Percentiles rank a stretch among this genome's conserved stretches.
phyloP scores from a whole-genome alignment of 2,888 invertebrate species.

The Adelphocoris suturalis region DNA sequence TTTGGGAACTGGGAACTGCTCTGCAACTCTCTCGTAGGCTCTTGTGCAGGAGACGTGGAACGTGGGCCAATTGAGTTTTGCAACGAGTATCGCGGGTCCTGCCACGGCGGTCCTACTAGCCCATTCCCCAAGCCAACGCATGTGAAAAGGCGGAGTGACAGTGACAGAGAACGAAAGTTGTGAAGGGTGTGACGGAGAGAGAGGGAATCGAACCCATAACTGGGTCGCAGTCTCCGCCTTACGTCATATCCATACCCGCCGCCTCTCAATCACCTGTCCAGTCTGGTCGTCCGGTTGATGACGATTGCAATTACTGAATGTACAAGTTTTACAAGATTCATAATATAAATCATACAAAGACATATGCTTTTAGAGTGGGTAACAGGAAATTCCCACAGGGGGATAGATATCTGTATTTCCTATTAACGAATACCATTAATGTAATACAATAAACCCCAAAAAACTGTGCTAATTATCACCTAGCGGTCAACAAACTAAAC shows the following conservation, averaged over 20 bases:
- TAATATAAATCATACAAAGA: too few relatives aligned
- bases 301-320: background rate
- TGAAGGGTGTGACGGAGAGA: constrained; percentile 29
- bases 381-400: too few relatives aligned
- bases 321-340: too few relatives aligned
- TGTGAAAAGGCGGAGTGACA: constrained; percentile 29
- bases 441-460: too few relatives aligned
- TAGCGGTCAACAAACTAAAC: too few relatives aligned
- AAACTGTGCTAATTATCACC: too few relatives aligned
- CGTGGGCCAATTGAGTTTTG: constrained; percentile 31
- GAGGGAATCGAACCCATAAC: constrained; percentile 25
- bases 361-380: too few relatives aligned
- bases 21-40: constrained; percentile 8
- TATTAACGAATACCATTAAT: too few relatives aligned
- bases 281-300: background rate
- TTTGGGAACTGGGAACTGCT: background rate
- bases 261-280: constrained; percentile 36
- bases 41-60: background rate
- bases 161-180: constrained; percentile 20
- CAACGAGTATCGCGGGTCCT: constrained; percentile 15
- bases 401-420: too few relatives aligned
- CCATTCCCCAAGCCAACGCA: background rate
- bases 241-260: constrained; percentile 33
- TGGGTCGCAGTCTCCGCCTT: constrained; percentile 45
- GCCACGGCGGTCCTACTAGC: background rate